Evolutionary conservation across 2,888 invertebrate genomes (phyloP), one percentile per base, ranked within the genome.

Genomic region (Trichogramma evanescens): DNA sequence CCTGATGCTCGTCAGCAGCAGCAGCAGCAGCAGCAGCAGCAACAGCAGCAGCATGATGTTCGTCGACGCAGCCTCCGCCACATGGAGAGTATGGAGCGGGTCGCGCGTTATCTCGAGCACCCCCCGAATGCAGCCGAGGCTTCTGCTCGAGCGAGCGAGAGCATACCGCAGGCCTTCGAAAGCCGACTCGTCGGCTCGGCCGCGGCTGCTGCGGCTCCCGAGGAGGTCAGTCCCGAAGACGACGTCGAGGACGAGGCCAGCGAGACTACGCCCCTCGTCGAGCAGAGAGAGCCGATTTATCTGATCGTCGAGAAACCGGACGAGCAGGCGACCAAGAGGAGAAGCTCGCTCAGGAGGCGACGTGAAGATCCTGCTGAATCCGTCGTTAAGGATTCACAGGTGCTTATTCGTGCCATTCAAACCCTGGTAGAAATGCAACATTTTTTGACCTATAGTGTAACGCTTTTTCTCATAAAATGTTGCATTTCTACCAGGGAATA

Each of bases 11-110:
- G 13, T 13, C 13, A 13, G 13, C 13, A 13, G 13, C 13, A 13
- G 13, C 13, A 13, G 2, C 13, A 13, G 13, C 13, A 13, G 13
- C 13, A 13, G 13, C 13, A 13, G n/a, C 13, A 13, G 13, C 13
- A 13, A 13, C 13, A 13, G 13, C 13, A 13, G 13, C 13, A 13
- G 13, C 13, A 13, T 13, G 13, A 13, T 2, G 13, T 13, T 1
- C 59, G 61, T 5, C 49, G 59, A 4, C 61, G 44, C 8, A 26
- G 38, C 7, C 60, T 62, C 5, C 64, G 64, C 42, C 59, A 58
- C 5, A 59, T 58, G 44, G 61, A 64, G 50, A 64, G 64, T 39
- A 50, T 64, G 43, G 64, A 64, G 4, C 61, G 64, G 4, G 61
- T 63, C 3, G 50, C 56, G 1, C 54, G 59, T 4, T 63, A 50